These are phyloP conservation scores for Clarias batrachus DNA, from an alignment of 2,113 vertebrate genomes.

Conservation along the genomic window DNA sequence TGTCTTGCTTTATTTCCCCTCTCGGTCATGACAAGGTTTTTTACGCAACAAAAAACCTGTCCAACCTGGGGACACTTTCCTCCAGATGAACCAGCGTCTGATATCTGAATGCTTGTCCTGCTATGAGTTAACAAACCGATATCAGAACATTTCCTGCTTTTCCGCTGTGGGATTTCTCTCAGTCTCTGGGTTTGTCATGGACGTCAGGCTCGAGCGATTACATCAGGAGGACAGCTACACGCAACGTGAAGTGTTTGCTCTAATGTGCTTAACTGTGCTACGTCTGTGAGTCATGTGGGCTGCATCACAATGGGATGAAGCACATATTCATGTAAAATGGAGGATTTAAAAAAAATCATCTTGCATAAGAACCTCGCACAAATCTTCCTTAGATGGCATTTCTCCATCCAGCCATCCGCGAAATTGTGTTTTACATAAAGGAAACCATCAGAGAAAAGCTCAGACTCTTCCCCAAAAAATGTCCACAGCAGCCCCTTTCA, in stretches of 20 bases:
- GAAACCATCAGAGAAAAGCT: constrained; percentile 42
- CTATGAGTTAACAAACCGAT: constrained; percentile 44
- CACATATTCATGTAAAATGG: constrained; percentile 36
- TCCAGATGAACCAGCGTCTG: constrained; percentile 47
- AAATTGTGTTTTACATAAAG: constrained; percentile 56
- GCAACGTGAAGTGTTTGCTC: not conserved
- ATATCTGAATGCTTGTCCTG: constrained; percentile 48
- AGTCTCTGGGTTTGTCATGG: not conserved
- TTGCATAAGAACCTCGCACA: not conserved
- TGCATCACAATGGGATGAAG: constrained; percentile 2
- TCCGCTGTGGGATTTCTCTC: not conserved
- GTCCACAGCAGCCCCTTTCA: constrained; percentile 60
- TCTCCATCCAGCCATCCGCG: constrained; percentile 41
- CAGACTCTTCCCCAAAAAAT: constrained; percentile 37
- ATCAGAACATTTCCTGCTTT: not conserved
- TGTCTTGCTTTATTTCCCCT: not conserved
- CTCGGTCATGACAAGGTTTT: constrained; percentile 42
- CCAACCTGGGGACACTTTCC: constrained; percentile 54
- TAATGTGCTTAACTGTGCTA: constrained; percentile 13
- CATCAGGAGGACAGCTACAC: constrained; percentile 25
- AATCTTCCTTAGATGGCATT: constrained; percentile 20
- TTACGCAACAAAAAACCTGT: constrained; percentile 60
- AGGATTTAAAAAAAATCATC: not conserved
- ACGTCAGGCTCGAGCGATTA: constrained; percentile 7
- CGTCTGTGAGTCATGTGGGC: constrained; percentile 13